Evolutionary conservation across 2,797 vertebrate species (phyloP).

Genomic region (Enoplosus armatus): DNA sequence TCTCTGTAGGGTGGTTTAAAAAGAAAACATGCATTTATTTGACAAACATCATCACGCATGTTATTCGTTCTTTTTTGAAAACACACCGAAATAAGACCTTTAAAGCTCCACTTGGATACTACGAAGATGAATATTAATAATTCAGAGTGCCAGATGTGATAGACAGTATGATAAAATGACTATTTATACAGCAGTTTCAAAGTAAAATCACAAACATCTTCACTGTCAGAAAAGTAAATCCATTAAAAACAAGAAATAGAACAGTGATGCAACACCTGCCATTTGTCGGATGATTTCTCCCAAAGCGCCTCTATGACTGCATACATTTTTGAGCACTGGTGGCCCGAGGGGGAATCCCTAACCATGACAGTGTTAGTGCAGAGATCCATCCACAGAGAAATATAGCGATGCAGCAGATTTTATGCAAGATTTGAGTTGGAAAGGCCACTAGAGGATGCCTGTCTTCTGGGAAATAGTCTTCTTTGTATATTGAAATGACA

Average conservation of each 20-base stretch:
- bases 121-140: conserved; percentile 55
- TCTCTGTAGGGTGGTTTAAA: conserved; percentile 2
- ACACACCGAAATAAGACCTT: conserved; percentile 40
- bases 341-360: conserved; percentile 59
- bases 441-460: conserved; percentile 46
- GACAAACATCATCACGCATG: conserved; percentile 38
- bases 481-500: conserved; percentile 27
- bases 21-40: conserved; percentile 17
- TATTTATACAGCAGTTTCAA: conserved; percentile 56
- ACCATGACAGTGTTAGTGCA: conserved; percentile 58
- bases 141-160: conserved; percentile 44
- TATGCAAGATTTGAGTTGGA: conserved; percentile 52
- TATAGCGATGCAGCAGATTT: conserved; percentile 47
- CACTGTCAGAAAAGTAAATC: conserved; percentile 54
- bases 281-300: conserved; percentile 61
- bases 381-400: conserved; percentile 54
- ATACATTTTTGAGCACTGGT: conserved; percentile 40
- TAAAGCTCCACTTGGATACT: conserved; percentile 39
- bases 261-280: conserved; percentile 62
- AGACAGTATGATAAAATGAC: conserved; percentile 48
- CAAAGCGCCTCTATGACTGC: conserved; percentile 23
- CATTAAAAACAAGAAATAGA: conserved; percentile 54
- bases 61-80: conserved; percentile 28
- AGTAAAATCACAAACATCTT: conserved; percentile 46
- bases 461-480: conserved; percentile 34